These are phyloP conservation scores for Melanotaenia trifasciata DNA, from an alignment of 2,797 vertebrate genomes.

Conservation along the genomic window DNA sequence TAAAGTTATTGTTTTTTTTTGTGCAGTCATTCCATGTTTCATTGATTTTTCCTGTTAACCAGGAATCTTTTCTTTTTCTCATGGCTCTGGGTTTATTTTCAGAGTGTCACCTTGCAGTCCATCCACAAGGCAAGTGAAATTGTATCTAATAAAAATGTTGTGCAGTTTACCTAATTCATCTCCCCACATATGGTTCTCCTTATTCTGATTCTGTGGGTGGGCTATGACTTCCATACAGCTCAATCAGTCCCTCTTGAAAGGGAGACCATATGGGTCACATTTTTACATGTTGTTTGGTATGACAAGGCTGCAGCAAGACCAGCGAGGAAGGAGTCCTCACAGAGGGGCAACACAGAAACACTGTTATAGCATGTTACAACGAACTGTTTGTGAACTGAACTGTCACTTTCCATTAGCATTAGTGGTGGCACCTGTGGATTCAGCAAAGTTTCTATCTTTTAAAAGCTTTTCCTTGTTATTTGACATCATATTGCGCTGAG, in stretches of 20 bases:
- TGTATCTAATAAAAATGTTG: conserved; percentile 88
- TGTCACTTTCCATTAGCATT: conserved; percentile 65
- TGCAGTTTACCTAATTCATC: conserved; percentile 88
- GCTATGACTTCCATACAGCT: conserved; percentile 79
- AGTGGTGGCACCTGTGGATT: conserved; percentile 67
- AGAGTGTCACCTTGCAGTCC: conserved; percentile 85
- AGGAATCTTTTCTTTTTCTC: conserved; percentile 56
- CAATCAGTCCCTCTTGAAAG: conserved; percentile 81
- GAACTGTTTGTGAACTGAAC: conserved; percentile 55
- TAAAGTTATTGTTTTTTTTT: conserved; percentile 50
- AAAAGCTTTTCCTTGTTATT: conserved; percentile 17
- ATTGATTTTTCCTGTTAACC: conserved; percentile 58
- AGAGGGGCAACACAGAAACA: conserved; percentile 48
- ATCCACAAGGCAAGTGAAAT: conserved; percentile 82
- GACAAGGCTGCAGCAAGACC: conserved; percentile 76
- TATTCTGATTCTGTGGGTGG: conserved; percentile 85
- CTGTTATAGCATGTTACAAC: conserved; percentile 34
- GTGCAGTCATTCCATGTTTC: conserved; percentile 56
- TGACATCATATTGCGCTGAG: conserved; percentile 12
- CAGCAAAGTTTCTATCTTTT: conserved; percentile 20
- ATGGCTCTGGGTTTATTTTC: conserved; percentile 80
- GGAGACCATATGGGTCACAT: conserved; percentile 82
- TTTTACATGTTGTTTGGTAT: conserved; percentile 83
- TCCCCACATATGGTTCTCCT: conserved; percentile 85
- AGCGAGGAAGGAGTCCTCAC: conserved; percentile 73